phyloP scores from a whole-genome alignment of 2,888 invertebrate genomes.

The Andrena trimmerana region DNA sequence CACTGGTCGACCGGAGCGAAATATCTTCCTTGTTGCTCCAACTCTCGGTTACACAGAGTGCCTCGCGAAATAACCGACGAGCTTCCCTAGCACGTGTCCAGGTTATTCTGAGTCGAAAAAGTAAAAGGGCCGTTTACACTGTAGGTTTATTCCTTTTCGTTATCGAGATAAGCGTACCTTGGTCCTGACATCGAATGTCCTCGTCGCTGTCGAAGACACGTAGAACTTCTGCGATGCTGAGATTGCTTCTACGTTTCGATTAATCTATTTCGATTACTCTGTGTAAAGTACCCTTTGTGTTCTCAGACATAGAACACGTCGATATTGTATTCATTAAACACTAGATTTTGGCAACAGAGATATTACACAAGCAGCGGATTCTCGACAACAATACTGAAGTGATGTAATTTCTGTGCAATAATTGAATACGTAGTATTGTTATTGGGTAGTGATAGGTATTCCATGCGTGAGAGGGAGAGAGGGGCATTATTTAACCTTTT shows the following conservation, averaged over 20 bases:
- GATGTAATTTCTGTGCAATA: background rate
- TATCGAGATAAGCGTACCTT: background rate
- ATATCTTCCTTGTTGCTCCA: background rate
- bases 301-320: too few relatives aligned
- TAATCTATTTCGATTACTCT: background rate
- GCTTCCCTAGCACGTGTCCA: background rate
- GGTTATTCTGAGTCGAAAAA: background rate
- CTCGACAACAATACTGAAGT: background rate
- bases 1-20: constrained; percentile 41
- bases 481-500: background rate
- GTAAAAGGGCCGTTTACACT: background rate
- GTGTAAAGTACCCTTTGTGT: background rate
- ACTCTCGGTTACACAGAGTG: background rate
- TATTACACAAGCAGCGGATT: background rate
- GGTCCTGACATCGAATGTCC: background rate
- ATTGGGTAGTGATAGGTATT: background rate
- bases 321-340: background rate
- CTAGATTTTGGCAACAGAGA: background rate
- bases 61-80: background rate
- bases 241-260: background rate
- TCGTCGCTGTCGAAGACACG: background rate
- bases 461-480: background rate
- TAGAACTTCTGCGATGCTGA: background rate
- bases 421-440: background rate
- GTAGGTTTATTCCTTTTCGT: background rate